Evolutionary conservation across 1,140 invertebrate species (phyloP).

Genomic region (Aphelenchoides besseyi): DNA sequence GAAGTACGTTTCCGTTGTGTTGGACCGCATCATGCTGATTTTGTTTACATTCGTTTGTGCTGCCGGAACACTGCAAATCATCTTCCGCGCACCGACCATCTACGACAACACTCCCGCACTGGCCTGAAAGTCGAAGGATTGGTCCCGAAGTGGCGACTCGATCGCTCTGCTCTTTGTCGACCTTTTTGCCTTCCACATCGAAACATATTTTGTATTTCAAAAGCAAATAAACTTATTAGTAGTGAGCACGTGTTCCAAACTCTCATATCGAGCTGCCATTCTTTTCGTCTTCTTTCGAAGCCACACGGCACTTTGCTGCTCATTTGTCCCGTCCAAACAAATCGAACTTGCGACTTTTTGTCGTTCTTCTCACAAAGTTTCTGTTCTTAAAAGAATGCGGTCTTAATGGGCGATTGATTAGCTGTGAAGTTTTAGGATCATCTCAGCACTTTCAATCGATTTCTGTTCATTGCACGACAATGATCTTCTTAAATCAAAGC

Average conservation of each 20-base stretch:
- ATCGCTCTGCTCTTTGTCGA: neutral
- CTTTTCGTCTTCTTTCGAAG: neutral
- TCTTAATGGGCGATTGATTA: neutral
- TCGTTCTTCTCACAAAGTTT: neutral
- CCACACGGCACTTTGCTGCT: neutral
- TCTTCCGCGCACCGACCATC: conserved; percentile 58
- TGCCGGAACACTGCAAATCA: conserved; percentile 55
- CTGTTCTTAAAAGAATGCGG: neutral
- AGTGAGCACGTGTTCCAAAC: too few relatives aligned
- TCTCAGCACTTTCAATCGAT: neutral
- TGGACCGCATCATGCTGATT: conserved; percentile 86
- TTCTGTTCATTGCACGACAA: neutral
- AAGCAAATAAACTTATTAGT: neutral
- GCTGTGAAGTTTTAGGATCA: too few relatives aligned
- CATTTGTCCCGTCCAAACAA: neutral
- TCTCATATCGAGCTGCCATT: neutral
- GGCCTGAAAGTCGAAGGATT: conserved; percentile 29
- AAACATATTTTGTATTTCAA: neutral
- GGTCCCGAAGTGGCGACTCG: neutral
- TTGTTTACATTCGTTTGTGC: conserved; percentile 55
- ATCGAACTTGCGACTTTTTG: neutral
- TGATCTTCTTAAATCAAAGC: conserved; percentile 6
- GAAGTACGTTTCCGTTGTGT: conserved; percentile 99
- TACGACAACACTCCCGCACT: conserved; percentile 68
- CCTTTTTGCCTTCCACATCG: neutral